Percentiles rank a stretch among this genome's conserved stretches.
These are phyloP conservation scores for Apistogramma diplotaenia DNA, from an alignment of 2,113 vertebrate species.

Conservation along the genomic window DNA sequence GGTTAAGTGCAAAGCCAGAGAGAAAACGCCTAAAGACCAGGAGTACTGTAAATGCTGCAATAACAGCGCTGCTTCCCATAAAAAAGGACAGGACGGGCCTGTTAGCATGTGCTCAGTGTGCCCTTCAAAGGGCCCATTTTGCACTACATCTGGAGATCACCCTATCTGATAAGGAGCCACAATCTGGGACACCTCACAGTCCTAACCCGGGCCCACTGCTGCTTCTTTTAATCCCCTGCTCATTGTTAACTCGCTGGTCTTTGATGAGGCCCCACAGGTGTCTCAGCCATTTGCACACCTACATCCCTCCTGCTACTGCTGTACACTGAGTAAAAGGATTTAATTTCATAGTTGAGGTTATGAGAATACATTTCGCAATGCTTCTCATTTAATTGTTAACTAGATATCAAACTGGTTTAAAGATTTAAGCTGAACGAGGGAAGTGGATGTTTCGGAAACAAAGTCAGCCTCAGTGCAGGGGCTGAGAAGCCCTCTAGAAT, in stretches of 20 bases:
- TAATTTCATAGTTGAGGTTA: neutral
- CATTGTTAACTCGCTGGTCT: conserved; percentile 70
- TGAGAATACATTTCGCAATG: neutral
- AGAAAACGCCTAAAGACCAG: conserved; percentile 7
- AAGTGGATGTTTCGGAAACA: neutral
- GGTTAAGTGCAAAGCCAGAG: neutral
- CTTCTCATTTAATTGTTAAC: neutral
- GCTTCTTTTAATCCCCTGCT: conserved; percentile 70
- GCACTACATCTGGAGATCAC: conserved; percentile 70
- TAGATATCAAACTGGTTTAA: neutral
- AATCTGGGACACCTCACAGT: conserved; percentile 58
- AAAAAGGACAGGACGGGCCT: conserved; percentile 57
- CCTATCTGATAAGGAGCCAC: conserved; percentile 69
- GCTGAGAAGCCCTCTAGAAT: conserved; percentile 46
- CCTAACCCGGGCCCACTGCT: conserved; percentile 50
- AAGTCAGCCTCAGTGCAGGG: conserved; percentile 22
- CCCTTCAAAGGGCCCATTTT: conserved; percentile 78
- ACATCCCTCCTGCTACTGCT: neutral
- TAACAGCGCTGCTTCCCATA: conserved; percentile 54
- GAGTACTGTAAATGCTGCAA: conserved; percentile 12
- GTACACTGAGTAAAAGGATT: neutral
- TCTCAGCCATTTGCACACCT: conserved; percentile 14
- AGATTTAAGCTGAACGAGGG: neutral
- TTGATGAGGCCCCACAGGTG: conserved; percentile 68
- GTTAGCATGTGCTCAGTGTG: conserved; percentile 56